Evolutionary conservation across 2,113 vertebrate species (phyloP).

Genomic region (Glaucidium brasilianum): DNA sequence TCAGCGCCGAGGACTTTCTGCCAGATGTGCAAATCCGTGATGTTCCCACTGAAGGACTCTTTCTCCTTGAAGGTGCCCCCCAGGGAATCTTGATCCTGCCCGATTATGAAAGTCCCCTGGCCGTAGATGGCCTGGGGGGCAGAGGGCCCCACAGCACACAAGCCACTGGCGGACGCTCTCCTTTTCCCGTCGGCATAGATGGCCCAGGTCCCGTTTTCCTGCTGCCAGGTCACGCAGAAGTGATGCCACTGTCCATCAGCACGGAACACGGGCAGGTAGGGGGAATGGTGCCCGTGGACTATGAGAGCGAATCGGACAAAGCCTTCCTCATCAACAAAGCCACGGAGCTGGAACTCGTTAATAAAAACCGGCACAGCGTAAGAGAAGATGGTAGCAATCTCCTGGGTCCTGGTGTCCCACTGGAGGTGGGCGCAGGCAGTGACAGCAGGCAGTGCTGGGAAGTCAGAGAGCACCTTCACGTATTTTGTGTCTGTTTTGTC

Average conservation of each 20-base stretch:
- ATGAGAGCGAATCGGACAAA: conserved; percentile 81
- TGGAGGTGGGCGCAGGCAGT: conserved; percentile 84
- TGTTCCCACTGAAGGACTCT: conserved; percentile 88
- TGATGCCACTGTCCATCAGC: conserved; percentile 86
- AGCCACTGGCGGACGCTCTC: conserved; percentile 65
- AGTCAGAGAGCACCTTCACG: conserved; percentile 70
- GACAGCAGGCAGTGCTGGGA: conserved; percentile 74
- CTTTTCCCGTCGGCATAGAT: conserved; percentile 79
- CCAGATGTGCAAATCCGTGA: conserved; percentile 87
- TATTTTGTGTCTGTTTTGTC: conserved; percentile 77
- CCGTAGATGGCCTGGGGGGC: conserved; percentile 73
- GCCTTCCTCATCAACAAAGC: conserved; percentile 69
- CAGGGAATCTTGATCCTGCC: conserved; percentile 90
- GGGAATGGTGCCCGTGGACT: conserved; percentile 82
- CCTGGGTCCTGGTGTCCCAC: conserved; percentile 74
- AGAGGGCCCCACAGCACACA: neutral
- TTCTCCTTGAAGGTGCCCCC: conserved; percentile 83
- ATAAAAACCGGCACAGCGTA: conserved; percentile 77
- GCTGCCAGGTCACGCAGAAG: conserved; percentile 83
- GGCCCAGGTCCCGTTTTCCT: conserved; percentile 70
- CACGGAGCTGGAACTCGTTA: conserved; percentile 88
- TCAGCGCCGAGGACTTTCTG: conserved; percentile 50
- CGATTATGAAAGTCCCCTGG: conserved; percentile 83
- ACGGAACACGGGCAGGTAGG: conserved; percentile 78
- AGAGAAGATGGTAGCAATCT: conserved; percentile 83